Conservation (phyloP, 37 sponge, comb jelly and placozoan genomes). For the Bolinopsis microptera region DNA sequence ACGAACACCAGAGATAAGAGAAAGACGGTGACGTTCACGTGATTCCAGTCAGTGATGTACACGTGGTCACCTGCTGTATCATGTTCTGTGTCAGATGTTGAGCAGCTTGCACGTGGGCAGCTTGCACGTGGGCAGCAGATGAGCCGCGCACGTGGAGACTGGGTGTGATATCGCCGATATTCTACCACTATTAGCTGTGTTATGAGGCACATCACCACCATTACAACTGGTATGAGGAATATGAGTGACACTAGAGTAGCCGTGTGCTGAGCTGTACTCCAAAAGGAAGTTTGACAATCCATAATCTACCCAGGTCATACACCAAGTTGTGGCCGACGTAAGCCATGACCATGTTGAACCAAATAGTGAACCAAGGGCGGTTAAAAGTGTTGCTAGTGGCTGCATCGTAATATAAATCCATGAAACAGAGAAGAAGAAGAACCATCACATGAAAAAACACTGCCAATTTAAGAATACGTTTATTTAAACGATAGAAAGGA, state of each 20-base stretch:
- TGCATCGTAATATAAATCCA: not conserved
- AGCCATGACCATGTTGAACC: not conserved
- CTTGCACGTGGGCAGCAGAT: no score
- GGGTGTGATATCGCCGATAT: not conserved
- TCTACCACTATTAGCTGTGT: not conserved
- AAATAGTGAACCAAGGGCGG: not conserved
- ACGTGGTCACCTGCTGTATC: no score
- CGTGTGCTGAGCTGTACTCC: not conserved
- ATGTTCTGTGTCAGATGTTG: not conserved
- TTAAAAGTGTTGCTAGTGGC: not conserved
- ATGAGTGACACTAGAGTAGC: not conserved
- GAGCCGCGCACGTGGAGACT: not conserved
- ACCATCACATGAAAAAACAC: not conserved
- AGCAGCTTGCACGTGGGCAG: not conserved
- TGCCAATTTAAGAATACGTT: not conserved
- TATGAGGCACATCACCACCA: not conserved
- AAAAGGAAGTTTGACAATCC: not conserved
- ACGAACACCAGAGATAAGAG: not conserved
- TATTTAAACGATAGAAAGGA: not conserved
- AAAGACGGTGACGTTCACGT: conserved; percentile 1
- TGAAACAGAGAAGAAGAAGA: not conserved
- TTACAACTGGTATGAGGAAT: not conserved
- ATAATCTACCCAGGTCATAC: not conserved
- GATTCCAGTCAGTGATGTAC: not conserved
- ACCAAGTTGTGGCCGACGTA: not conserved